These are phyloP conservation scores for Paralichthys olivaceus DNA, from an alignment of 2,113 vertebrate genomes.

Conservation along the genomic window DNA sequence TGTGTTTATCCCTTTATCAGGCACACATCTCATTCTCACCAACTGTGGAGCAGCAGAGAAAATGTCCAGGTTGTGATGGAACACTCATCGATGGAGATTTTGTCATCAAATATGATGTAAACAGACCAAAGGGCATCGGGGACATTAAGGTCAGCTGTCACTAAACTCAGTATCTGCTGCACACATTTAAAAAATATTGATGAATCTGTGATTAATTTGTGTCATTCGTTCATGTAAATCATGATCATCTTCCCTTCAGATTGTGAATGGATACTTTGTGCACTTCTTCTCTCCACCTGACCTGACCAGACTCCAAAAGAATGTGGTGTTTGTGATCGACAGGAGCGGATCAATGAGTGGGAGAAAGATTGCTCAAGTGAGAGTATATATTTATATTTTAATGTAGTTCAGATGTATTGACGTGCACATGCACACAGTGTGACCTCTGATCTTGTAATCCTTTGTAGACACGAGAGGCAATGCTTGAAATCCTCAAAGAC, in stretches of 20 bases:
- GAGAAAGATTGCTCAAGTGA: conserved; percentile 76
- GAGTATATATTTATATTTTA: background rate
- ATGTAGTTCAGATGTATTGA: background rate
- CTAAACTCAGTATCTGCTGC: background rate
- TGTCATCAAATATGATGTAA: conserved; percentile 90
- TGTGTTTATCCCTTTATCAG: conserved; percentile 51
- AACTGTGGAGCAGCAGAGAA: conserved; percentile 87
- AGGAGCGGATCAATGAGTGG: conserved; percentile 77
- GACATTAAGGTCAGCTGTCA: conserved; percentile 86
- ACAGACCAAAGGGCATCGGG: conserved; percentile 79
- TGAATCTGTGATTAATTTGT: background rate
- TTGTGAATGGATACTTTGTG: conserved; percentile 85
- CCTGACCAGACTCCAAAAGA: conserved; percentile 76
- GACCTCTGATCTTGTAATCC: background rate
- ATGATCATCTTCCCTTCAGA: conserved; percentile 59
- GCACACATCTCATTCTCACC: conserved; percentile 82
- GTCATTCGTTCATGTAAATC: background rate
- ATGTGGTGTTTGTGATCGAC: conserved; percentile 84
- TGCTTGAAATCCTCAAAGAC: conserved; percentile 77
- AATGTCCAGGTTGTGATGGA: conserved; percentile 84
- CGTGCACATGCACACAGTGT: no score
- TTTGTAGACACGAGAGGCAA: conserved; percentile 76
- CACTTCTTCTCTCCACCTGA: conserved; percentile 82
- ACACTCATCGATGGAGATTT: conserved; percentile 91
- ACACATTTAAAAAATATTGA: background rate